These are phyloP conservation scores for Andrena camellia DNA, from an alignment of 2,888 invertebrate species.

Conservation along the genomic window DNA sequence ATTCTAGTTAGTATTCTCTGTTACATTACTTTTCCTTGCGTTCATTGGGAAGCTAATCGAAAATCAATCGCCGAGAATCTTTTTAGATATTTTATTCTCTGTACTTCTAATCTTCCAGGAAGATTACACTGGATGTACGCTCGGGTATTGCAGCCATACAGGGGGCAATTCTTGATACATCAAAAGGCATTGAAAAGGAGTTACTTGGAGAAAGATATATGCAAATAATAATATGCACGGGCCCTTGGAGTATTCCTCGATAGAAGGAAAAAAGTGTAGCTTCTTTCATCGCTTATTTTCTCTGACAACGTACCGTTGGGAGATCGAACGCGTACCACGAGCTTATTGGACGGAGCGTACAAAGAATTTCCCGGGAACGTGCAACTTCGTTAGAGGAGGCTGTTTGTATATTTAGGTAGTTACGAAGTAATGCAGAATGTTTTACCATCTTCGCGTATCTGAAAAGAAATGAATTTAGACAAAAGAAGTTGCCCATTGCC, in stretches of 20 bases:
- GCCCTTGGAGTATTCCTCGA: constrained; percentile 8
- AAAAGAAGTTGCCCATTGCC: too few relatives aligned
- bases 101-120: too few relatives aligned
- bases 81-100: too few relatives aligned
- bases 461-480: too few relatives aligned
- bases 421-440: too few relatives aligned
- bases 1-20: too few relatives aligned
- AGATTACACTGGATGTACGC: background rate
- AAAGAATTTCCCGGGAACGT: constrained; percentile 13
- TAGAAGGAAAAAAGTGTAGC: background rate
- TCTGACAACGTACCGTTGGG: constrained; percentile 35
- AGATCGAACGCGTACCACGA: constrained; percentile 5
- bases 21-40: too few relatives aligned
- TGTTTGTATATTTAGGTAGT: too few relatives aligned
- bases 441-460: too few relatives aligned
- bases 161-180: constrained; percentile 19
- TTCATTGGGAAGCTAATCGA: too few relatives aligned
- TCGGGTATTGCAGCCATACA: background rate
- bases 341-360: constrained; percentile 16
- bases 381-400: constrained; percentile 27
- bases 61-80: too few relatives aligned
- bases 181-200: constrained; percentile 10
- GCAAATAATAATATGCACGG: constrained; percentile 33
- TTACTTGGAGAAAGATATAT: constrained; percentile 25
- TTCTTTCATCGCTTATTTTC: constrained; percentile 25